Percentiles rank a stretch among this genome's conserved stretches.
phyloP scores from a whole-genome alignment of 2,888 invertebrate genomes.

The Gnatocerus cornutus region DNA sequence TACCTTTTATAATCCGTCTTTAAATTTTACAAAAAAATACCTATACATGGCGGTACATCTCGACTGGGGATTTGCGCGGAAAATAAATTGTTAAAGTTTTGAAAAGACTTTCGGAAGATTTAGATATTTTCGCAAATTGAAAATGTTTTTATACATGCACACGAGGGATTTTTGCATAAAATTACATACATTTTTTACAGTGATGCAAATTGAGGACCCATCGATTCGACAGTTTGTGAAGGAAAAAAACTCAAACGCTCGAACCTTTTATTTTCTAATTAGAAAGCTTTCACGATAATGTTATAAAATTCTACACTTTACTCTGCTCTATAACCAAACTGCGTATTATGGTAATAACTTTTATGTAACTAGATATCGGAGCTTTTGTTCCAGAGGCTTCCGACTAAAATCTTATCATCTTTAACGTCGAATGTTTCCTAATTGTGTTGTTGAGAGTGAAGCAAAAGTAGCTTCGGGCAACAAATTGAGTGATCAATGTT shows the following conservation, averaged over 20 bases:
- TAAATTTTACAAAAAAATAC: constrained; percentile 56
- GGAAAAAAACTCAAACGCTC: background rate
- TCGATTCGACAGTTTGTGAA: background rate
- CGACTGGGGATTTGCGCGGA: constrained; percentile 53
- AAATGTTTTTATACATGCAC: constrained; percentile 50
- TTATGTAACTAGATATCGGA: constrained; percentile 9
- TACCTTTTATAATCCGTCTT: constrained; percentile 55
- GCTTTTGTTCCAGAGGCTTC: constrained; percentile 17
- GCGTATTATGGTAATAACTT: constrained; percentile 19
- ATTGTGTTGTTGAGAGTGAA: constrained; percentile 15
- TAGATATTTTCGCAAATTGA: constrained; percentile 52
- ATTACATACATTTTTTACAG: constrained; percentile 28
- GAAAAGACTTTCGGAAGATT: constrained; percentile 47
- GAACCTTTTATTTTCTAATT: background rate
- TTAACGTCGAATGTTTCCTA: constrained; percentile 22
- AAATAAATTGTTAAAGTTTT: constrained; percentile 51
- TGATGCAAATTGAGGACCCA: background rate
- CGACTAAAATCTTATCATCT: constrained; percentile 25
- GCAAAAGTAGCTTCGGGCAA: constrained; percentile 15
- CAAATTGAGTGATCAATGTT: constrained; percentile 20
- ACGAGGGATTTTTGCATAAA: constrained; percentile 44
- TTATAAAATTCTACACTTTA: constrained; percentile 6
- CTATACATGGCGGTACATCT: constrained; percentile 53
- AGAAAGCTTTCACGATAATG: background rate
- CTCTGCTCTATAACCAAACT: background rate